phyloP scores from a whole-genome alignment of 2,113 vertebrate species.

The Petrocephalus zakoni region DNA sequence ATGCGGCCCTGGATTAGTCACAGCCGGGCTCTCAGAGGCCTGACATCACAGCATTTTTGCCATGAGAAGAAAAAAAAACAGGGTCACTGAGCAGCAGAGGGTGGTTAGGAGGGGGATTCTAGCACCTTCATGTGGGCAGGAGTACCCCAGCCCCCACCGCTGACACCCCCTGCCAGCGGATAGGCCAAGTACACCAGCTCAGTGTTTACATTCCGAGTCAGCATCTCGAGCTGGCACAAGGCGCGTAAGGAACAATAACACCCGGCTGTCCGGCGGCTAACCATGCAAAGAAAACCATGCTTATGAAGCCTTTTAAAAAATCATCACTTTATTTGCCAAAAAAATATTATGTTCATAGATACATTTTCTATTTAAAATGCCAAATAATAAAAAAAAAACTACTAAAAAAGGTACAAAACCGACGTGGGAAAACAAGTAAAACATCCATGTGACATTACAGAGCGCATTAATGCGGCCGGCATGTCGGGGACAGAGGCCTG shows the following conservation, averaged over 20 bases:
- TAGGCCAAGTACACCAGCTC: not conserved
- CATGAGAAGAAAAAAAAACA: not conserved
- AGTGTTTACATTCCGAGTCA: constrained; percentile 4
- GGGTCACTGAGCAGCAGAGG: constrained; percentile 4
- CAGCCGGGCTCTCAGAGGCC: not conserved
- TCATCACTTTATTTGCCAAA: not conserved
- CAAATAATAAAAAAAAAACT: not conserved
- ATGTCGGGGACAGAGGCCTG: not conserved
- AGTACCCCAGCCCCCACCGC: not conserved
- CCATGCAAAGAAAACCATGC: not conserved
- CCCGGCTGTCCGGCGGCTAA: not conserved
- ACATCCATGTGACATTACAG: not conserved
- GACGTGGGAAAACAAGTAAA: not conserved
- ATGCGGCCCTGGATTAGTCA: not conserved
- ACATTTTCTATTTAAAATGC: not conserved
- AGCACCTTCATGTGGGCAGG: not conserved
- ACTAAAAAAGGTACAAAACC: not conserved
- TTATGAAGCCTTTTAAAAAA: not conserved
- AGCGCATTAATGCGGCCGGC: not conserved
- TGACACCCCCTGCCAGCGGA: not conserved
- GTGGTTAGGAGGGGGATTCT: not conserved
- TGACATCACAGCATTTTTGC: constrained; percentile 13
- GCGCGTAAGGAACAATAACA: not conserved
- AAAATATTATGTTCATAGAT: not conserved
- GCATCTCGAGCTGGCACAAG: not conserved